Percentiles rank a stretch among this genome's conserved stretches.
phyloP scores from a whole-genome alignment of 2,113 vertebrate species.

The Stomatorhinus ivindoensis region DNA sequence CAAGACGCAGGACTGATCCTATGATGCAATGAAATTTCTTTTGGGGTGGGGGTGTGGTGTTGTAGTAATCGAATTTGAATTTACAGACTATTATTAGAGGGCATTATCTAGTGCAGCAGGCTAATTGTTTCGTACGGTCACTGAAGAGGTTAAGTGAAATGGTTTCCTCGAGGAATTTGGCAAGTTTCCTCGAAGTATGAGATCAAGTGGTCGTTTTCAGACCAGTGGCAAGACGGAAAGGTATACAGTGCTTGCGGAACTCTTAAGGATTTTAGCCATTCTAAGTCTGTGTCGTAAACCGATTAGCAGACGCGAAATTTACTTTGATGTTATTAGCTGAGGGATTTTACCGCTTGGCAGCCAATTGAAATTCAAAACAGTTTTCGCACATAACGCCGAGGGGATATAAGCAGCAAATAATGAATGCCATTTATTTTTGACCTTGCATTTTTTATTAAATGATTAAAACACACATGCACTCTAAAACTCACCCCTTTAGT shows the following conservation, averaged over 20 bases:
- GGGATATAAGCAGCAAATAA: constrained; percentile 68
- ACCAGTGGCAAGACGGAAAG: constrained; percentile 33
- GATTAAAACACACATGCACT: constrained; percentile 57
- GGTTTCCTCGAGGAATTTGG: constrained; percentile 39
- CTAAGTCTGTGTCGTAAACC: constrained; percentile 69
- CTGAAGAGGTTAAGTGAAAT: constrained; percentile 48
- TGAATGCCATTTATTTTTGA: constrained; percentile 71
- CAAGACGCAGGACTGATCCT: neutral
- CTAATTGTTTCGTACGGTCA: constrained; percentile 51
- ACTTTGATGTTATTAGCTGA: constrained; percentile 76
- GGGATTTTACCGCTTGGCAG: constrained; percentile 70
- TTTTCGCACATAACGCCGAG: constrained; percentile 62
- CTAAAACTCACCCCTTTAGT: constrained; percentile 13
- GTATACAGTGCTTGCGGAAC: constrained; percentile 49
- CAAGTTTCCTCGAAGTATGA: constrained; percentile 51
- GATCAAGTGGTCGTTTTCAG: constrained; percentile 44
- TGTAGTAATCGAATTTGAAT: constrained; percentile 60
- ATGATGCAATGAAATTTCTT: neutral
- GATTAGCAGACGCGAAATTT: constrained; percentile 73
- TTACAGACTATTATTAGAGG: constrained; percentile 61
- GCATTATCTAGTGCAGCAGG: constrained; percentile 54
- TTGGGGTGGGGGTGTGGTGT: neutral
- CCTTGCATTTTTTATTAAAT: constrained; percentile 63
- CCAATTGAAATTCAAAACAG: constrained; percentile 76
- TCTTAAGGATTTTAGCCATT: constrained; percentile 62